phyloP scores from a whole-genome alignment of 2,797 vertebrate genomes.

The Sebastes iracundus region DNA sequence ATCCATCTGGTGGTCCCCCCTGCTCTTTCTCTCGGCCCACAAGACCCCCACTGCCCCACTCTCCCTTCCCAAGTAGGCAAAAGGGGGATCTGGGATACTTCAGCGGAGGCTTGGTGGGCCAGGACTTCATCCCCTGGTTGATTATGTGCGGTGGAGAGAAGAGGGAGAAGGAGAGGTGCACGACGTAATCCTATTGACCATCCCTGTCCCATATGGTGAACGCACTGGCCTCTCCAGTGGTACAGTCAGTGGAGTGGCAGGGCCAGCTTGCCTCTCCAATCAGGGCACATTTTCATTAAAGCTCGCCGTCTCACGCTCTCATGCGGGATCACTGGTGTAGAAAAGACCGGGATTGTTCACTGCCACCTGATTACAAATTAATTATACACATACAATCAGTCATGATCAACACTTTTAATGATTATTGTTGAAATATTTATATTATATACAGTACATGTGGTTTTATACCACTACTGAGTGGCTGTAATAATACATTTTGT shows the following conservation, averaged over 20 bases:
- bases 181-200: constrained; percentile 83
- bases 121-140: constrained; percentile 77
- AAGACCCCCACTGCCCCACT: constrained; percentile 75
- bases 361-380: constrained; percentile 8
- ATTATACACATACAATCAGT: neutral
- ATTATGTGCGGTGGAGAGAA: constrained; percentile 75
- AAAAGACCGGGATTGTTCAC: constrained; percentile 40
- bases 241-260: constrained; percentile 78
- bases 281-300: constrained; percentile 53
- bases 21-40: constrained; percentile 72
- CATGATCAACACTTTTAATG: neutral
- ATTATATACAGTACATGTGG: neutral
- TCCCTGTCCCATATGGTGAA: constrained; percentile 82
- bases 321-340: constrained; percentile 51
- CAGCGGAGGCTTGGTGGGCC: constrained; percentile 69
- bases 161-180: constrained; percentile 75
- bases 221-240: constrained; percentile 78
- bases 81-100: constrained; percentile 71
- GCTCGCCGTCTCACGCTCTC: constrained; percentile 34
- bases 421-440: neutral
- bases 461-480: neutral
- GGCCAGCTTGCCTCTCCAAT: constrained; percentile 78
- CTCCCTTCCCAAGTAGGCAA: constrained; percentile 67
- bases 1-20: constrained; percentile 77
- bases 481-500: neutral